These are phyloP conservation scores for Mythimna vitellina DNA, from an alignment of 2,888 invertebrate species.

Conservation along the genomic window DNA sequence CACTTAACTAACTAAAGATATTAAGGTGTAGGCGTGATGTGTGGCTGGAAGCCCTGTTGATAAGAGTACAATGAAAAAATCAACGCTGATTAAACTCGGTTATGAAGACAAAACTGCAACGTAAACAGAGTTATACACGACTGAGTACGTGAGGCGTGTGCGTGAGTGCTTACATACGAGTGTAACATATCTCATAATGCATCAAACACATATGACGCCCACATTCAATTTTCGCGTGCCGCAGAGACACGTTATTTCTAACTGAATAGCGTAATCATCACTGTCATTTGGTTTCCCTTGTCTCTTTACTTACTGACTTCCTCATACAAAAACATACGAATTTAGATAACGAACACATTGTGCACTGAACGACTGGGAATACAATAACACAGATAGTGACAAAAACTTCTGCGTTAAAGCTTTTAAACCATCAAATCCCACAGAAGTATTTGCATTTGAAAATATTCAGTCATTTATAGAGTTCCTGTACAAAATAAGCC, in stretches of 20 bases:
- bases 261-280: slow-evolving; percentile 55
- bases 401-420: slow-evolving; percentile 20
- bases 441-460: slow-evolving; percentile 45
- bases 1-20: slow-evolving; percentile 29
- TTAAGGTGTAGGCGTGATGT: slow-evolving; percentile 23
- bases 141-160: slow-evolving; percentile 31
- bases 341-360: slow-evolving; percentile 38
- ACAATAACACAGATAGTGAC: slow-evolving; percentile 4
- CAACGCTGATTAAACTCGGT: slow-evolving; percentile 5
- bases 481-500: slow-evolving; percentile 63
- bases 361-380: slow-evolving; percentile 18
- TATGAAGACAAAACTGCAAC: slow-evolving; percentile 25
- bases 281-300: slow-evolving; percentile 44
- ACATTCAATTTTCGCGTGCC: slow-evolving; percentile 55
- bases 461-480: slow-evolving; percentile 59
- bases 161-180: slow-evolving; percentile 22
- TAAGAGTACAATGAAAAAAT: slow-evolving; percentile 25
- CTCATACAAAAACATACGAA: slow-evolving; percentile 21
- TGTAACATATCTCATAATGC: slow-evolving; percentile 41
- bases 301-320: slow-evolving; percentile 46
- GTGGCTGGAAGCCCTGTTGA: slow-evolving; percentile 71
- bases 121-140: slow-evolving; percentile 20
- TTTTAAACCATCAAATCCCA: slow-evolving; percentile 29
- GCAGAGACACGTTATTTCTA: slow-evolving; percentile 47
- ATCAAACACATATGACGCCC: slow-evolving; percentile 37